These are phyloP conservation scores for Pocillopora damicornis DNA, from an alignment of 64 coral and sea anemone genomes.

Conservation along the genomic window DNA sequence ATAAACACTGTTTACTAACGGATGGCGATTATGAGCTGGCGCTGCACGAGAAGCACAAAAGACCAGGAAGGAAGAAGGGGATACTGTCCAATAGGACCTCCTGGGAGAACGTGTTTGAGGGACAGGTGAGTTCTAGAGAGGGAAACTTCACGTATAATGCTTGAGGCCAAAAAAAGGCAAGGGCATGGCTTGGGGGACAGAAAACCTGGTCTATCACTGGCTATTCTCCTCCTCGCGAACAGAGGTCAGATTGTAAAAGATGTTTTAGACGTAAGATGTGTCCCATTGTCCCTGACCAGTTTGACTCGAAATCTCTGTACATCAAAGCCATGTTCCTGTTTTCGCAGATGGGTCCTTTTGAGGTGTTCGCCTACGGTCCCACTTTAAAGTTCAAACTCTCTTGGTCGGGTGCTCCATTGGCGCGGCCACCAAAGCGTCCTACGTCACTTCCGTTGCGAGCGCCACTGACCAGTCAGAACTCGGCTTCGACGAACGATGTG, in stretches of 20 bases:
- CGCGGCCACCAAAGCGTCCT: constrained; percentile 45
- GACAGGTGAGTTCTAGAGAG: constrained; percentile 57
- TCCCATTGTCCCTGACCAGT: too few relatives aligned
- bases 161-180: too few relatives aligned
- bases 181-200: too few relatives aligned
- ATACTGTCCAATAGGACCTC: constrained; percentile 74
- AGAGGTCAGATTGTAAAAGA: too few relatives aligned
- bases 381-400: constrained; percentile 92
- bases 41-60: constrained; percentile 80
- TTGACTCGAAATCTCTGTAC: too few relatives aligned
- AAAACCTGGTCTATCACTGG: too few relatives aligned
- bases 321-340: background rate
- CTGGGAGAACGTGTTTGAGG: constrained; percentile 95
- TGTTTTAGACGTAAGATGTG: too few relatives aligned
- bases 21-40: constrained; percentile 96
- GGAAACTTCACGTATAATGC: too few relatives aligned
- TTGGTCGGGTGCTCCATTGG: constrained; percentile 72
- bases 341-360: constrained; percentile 92
- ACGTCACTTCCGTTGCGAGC: constrained; percentile 48
- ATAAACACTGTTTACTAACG: constrained; percentile 89
- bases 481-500: constrained; percentile 12
- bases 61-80: constrained; percentile 81
- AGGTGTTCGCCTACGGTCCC: constrained; percentile 94
- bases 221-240: too few relatives aligned
- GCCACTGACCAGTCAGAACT: constrained; percentile 25